These are phyloP conservation scores for Lathronympha strigana DNA, from an alignment of 2,888 invertebrate species.

Conservation along the genomic window DNA sequence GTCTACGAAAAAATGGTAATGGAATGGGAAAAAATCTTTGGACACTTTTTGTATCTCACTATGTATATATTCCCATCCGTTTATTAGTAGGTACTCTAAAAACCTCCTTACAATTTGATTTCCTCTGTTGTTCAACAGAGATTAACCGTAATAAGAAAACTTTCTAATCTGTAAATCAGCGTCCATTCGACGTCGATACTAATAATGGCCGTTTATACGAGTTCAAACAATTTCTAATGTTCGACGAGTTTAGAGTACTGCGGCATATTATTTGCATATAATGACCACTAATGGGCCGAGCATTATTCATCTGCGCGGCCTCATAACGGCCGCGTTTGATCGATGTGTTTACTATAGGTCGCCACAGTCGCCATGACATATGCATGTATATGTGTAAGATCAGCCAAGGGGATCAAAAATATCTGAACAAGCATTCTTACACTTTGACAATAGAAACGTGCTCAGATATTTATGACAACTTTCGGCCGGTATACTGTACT, in stretches of 20 bases:
- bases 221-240: conserved; percentile 43
- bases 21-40: too few relatives aligned
- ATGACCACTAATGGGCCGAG: conserved; percentile 77
- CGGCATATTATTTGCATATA: conserved; percentile 82
- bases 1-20: too few relatives aligned
- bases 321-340: conserved; percentile 73
- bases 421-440: too few relatives aligned
- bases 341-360: conserved; percentile 51
- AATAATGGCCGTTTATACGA: conserved; percentile 33
- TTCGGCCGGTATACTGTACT: too few relatives aligned
- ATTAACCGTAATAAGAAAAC: conserved; percentile 15
- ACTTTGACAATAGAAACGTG: too few relatives aligned
- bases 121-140: background rate
- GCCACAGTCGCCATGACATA: too few relatives aligned
- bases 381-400: too few relatives aligned
- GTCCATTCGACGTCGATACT: conserved; percentile 25
- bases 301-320: conserved; percentile 77
- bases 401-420: too few relatives aligned
- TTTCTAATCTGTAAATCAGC: conserved; percentile 30
- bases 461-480: too few relatives aligned
- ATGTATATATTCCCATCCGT: too few relatives aligned
- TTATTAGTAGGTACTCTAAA: background rate
- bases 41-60: too few relatives aligned
- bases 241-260: conserved; percentile 51
- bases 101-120: background rate